phyloP scores from a whole-genome alignment of 2,797 vertebrate genomes.

The Sebastes vulpes region DNA sequence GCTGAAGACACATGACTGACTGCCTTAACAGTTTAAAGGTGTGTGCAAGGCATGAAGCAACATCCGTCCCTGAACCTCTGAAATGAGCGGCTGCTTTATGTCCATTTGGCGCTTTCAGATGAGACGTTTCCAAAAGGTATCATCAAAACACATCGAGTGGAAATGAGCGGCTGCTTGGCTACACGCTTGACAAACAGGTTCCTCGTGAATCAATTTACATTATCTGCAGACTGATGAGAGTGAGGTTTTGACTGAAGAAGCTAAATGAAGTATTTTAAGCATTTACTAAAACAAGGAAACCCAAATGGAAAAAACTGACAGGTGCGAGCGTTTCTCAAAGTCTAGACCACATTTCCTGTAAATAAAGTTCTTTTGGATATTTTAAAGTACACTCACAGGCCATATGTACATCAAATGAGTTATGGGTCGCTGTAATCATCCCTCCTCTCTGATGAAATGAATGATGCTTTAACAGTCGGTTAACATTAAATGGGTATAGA shows the following conservation, averaged over 20 bases:
- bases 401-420: background rate
- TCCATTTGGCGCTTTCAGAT: conserved; percentile 25
- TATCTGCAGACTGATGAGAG: conserved; percentile 7
- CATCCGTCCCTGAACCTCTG: conserved; percentile 15
- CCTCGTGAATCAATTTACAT: conserved; percentile 17
- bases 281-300: conserved; percentile 23
- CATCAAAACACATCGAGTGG: conserved; percentile 18
- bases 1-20: conserved; percentile 42
- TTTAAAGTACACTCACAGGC: background rate
- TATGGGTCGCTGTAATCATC: background rate
- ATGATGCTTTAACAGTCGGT: background rate
- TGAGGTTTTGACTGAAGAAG: conserved; percentile 4
- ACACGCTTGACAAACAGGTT: conserved; percentile 9
- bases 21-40: conserved; percentile 57
- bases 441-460: background rate
- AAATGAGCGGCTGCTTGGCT: conserved; percentile 38
- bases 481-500: no score
- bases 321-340: conserved; percentile 20
- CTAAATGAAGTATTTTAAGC: conserved; percentile 2
- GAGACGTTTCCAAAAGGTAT: conserved; percentile 31
- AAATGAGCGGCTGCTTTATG: conserved; percentile 33
- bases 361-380: background rate
- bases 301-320: conserved; percentile 10
- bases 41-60: conserved; percentile 36
- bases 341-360: background rate